Base-by-base conservation (phyloP, 1,140 invertebrate species). In the Papilio glaucus region DNA sequence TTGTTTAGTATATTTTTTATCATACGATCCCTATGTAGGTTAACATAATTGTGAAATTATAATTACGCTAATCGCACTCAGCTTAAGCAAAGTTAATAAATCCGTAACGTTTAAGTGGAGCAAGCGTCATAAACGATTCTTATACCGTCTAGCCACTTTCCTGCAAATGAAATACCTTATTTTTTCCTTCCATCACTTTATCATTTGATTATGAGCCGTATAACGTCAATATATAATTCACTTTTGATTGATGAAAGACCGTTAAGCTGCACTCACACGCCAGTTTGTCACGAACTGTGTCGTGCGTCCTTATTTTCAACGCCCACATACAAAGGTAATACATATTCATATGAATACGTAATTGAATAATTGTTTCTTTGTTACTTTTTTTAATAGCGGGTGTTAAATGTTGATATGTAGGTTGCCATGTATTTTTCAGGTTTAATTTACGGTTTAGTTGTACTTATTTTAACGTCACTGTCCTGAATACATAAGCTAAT, bases 291-390 rank as follows among this genome's bases (percentile, higher is more conserved):
- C 85, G 86, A 86, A 85, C 75, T 73, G 61, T 81, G 73, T 79
- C 84, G 84, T 85, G 88, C 77, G 84, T 81, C 81, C 86, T 81
- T 83, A 86, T 90, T 89, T 84, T 81, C 75, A 75, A 74, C 69
- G 63, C 73, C 70, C 45, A 67, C 69, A 65, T 68, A 68, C 21
- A 68, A 68, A 42, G 5, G 15, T 39, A 33, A 76, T 68, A 61
- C 60, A 73, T 69, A 60, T 63, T 49, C 67, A 71, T 76, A 77
- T 72, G 68, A 61, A 68, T 73, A 68, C 24, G 37, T 69, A 33
- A 41, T 72, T 68, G 62, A 71, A 75, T 72, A 75, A 73, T 62
- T 33, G 60, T 61, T 72, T 63, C 41, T 61, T 38, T 62, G 49
- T 68, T 42, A 68, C 65, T 68, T 67, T 67, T 65, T 67, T 68